These are phyloP conservation scores for Ia io DNA, from an alignment of 2,113 vertebrate species.

Conservation along the genomic window DNA sequence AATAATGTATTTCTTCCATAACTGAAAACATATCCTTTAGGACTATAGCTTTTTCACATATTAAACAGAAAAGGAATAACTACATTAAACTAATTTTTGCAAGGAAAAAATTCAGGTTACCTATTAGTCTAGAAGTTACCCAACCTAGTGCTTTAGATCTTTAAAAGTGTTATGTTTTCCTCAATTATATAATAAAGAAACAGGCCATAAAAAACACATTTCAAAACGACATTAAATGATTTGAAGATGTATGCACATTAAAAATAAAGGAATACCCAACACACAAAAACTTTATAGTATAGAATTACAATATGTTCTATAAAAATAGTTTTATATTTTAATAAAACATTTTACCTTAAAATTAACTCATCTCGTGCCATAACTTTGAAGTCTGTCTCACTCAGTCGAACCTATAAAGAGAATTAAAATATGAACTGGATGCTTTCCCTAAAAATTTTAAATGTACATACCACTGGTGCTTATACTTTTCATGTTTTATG, in stretches of 20 bases:
- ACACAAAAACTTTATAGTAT: neutral
- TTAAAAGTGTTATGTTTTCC: neutral
- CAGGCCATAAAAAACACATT: neutral
- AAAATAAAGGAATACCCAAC: neutral
- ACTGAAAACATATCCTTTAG: neutral
- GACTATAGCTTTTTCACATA: neutral
- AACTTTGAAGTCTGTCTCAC: constrained; percentile 98
- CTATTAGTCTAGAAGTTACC: neutral
- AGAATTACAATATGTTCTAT: neutral
- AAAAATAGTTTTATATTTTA: neutral
- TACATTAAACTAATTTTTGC: neutral
- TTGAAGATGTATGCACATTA: neutral
- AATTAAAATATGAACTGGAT: neutral
- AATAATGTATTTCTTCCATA: neutral
- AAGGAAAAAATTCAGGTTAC: neutral
- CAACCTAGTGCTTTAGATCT: neutral
- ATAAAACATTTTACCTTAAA: constrained; percentile 86
- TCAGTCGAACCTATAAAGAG: constrained; percentile 93
- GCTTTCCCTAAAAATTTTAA: neutral
- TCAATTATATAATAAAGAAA: neutral
- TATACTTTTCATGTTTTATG: neutral
- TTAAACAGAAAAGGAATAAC: neutral
- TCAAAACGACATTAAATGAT: neutral
- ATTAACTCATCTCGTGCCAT: constrained; percentile 96
- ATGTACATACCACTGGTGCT: neutral